Conservation (phyloP, 2,888 invertebrate genomes). For the Dioctria linearis region DNA sequence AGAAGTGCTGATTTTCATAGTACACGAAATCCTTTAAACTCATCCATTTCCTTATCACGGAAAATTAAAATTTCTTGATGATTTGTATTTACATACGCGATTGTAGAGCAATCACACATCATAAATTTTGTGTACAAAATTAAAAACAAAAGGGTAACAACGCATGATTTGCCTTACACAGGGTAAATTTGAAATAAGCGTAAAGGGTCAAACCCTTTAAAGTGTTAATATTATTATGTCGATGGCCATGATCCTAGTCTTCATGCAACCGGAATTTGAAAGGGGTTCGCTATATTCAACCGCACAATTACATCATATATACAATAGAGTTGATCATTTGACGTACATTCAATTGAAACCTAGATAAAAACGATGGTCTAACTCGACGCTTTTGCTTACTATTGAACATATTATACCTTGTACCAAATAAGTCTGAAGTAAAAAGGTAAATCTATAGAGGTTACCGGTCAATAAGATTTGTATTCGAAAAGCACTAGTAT, state of each 20-base stretch:
- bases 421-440: neutral
- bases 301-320: neutral
- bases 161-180: neutral
- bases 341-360: neutral
- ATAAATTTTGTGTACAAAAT: no score
- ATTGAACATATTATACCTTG: neutral
- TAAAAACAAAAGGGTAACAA: no score
- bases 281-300: neutral
- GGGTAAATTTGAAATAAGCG: neutral
- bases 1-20: neutral
- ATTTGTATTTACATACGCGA: neutral
- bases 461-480: conserved; percentile 1
- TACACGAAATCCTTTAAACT: neutral
- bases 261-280: neutral
- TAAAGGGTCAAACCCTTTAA: conserved; percentile 17
- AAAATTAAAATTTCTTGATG: neutral
- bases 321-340: neutral
- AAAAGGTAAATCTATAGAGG: neutral
- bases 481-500: neutral
- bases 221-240: conserved; percentile 12
- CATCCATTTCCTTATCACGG: neutral
- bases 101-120: neutral
- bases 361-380: conserved; percentile 23
- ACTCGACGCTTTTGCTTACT: conserved; percentile 1
- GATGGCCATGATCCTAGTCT: conserved; percentile 23